Evolutionary conservation across 2,797 vertebrate genomes (phyloP), one percentile per base, ranked within the genome.

Genomic region (Myiotriccus ornatus): DNA sequence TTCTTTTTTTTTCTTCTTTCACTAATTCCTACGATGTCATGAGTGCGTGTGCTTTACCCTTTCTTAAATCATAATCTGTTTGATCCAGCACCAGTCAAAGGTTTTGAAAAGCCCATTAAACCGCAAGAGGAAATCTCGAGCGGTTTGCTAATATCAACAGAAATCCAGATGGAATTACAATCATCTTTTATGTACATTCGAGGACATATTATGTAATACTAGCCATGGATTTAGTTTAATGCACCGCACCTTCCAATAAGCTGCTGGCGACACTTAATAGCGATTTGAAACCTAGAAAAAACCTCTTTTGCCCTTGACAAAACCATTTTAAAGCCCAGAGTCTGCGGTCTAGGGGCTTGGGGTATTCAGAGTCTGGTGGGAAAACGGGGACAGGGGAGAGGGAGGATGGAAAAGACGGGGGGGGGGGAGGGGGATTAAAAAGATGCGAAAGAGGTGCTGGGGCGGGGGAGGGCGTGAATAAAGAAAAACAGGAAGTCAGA

Each of bases 141-240:
- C 8, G 4, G 95, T 95, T 94, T 89, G 93, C 85, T 96, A 94
- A 62, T 95, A 95, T 91, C 86, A 90, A 85, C 93, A 95, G 86
- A 93, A 96, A 82, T 73, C 87, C 92, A 94, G 86, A 93, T 69
- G 95, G 94, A 94, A 95, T 94, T 86, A 92, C 88, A 94, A 95
- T 93, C 91, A 93, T 79, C 63, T 87, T 76, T 82, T 68, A 67
- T 64, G 75, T 76, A 73, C 75, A 35, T 90, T 67, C 4, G 44
- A 89, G 82, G 68, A 35, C 84, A 78, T 47, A 71, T 95, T 93
- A 95, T 92, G 71, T 94, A 96, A 94, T 53, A 55, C 79, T 39
- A 80, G 65, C 91, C 79, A 37, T 3, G 37, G 96, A 88, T 93
- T 89, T 83, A 85, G 76, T 75, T 70, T 77, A 96, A 93, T 57